A percentile compares a stretch with the other conserved stretches of the same genome.
Evolutionary conservation across 2,888 invertebrate species (phyloP).

Genomic region (Camponotus fellah): DNA sequence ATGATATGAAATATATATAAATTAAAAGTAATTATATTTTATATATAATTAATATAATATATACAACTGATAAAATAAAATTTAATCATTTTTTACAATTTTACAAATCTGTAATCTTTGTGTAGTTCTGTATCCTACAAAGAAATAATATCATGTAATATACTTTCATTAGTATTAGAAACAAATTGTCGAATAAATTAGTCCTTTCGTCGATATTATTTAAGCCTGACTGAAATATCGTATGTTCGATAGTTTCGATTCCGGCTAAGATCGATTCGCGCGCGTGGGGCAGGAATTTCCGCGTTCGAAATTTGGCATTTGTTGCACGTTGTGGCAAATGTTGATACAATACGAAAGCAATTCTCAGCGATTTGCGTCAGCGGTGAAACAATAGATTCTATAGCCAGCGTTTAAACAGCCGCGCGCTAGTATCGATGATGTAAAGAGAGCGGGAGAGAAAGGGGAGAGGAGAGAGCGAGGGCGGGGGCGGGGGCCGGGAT

Average conservation of each 20-base stretch:
- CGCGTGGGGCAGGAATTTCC: conserved; percentile 6
- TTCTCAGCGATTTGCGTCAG: conserved; percentile 72
- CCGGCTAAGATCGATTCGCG: conserved; percentile 35
- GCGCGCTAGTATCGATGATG: conserved; percentile 51
- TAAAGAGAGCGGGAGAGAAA: conserved; percentile 19
- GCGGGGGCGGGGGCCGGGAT: background rate
- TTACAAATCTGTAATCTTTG: too few species aligned
- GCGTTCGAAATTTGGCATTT: conserved; percentile 40
- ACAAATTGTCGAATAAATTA: too few species aligned
- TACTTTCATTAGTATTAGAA: too few species aligned
- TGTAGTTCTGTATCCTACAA: too few species aligned
- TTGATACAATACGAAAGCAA: conserved; percentile 66
- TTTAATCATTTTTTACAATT: too few species aligned
- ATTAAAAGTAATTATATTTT: background rate
- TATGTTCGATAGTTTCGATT: background rate
- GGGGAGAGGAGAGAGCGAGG: conserved; percentile 3
- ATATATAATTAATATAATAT: too few species aligned
- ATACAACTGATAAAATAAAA: too few species aligned
- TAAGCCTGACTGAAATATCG: background rate
- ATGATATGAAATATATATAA: background rate
- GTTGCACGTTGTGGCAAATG: conserved; percentile 61
- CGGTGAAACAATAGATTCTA: conserved; percentile 69
- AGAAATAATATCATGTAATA: too few species aligned
- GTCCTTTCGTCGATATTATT: too few species aligned
- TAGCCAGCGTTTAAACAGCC: conserved; percentile 68